Evolutionary conservation across 2,797 vertebrate species (phyloP), one percentile per base, ranked within the genome.

Genomic region (Peromyscus eremicus): DNA sequence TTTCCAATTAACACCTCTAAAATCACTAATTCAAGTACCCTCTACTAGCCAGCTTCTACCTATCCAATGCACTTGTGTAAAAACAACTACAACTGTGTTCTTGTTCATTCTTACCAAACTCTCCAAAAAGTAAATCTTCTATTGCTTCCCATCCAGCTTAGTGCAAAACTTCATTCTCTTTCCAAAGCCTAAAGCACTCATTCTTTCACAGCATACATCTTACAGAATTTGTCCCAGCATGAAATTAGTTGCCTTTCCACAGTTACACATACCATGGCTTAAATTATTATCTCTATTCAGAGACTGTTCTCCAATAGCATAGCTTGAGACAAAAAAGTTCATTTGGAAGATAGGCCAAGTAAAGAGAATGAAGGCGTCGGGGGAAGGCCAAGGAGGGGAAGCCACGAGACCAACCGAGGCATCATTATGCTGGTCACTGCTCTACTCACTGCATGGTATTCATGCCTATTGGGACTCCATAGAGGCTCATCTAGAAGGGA

Each of bases 201-300:
- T 40, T 92, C 55, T 79, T 73, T 64, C 40, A 46, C 52, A 83
- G 76, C 16, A 40, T 94, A 62, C 52, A 70, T 40, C 75, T 73
- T 68, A 83, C 17, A 87, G 77, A 73, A 96, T 6, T 55, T 79
- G 76, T 60, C 34, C 82, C 16, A 73, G 34, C 43, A 79, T 70
- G 81, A 87, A 92, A n/a, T 57, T 49, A 79, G 12, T n/a, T 94
- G 29, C 12, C 52, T 83, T 91, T 79, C 82, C 76, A 94, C 40
- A 94, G 94, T 7, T 90, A 55, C 37, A 79, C 3, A n/a, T 55
- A 55, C 6, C 32, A 23, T 71, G 68, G 21, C 34, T 86, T 85
- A 92, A 82, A 57, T 86, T 81, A 90, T 55, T 68, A 87, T 40
- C 40, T 95, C 88, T 23, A 66, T 76, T 92, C 89, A 86, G 75